Base-by-base conservation (phyloP, 1,140 invertebrate species). In the Dreissena rostriformis region DNA sequence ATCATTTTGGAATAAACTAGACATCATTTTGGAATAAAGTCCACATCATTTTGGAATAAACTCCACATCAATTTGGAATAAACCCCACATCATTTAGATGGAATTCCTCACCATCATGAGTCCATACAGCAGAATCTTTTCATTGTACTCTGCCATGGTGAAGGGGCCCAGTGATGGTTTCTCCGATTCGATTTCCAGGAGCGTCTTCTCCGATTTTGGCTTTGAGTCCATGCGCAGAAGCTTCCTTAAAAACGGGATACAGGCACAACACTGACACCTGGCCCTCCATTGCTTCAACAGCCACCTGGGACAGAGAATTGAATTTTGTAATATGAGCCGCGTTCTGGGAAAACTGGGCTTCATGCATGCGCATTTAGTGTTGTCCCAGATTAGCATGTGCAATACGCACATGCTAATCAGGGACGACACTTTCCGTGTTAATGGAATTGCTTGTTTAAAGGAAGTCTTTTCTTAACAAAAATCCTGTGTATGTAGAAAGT, bases 111-210 rank as follows among this genome's bases (percentile, higher is more conserved):
- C 94, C 92, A 94, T 92, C 24, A 94, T 82, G 85, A 93, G 94
- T 26, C 94, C 94, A 86, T 94, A 94, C 28, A 93, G 90, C 1
- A 94, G 92, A 26, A 94, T 90, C 87, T 94, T 94, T 84, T 94
- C 94, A 19, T 91, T 94, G 80, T 94, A 94, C 86, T 94, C 94
- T 14, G 88, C 88, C 0, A 93, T 86, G 0, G 93, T 93, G 82
- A 94, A 94, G 82, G 93, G 93, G 67, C 89, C 92, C 4, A 92
- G 89, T 7, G 74, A 28, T 7, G 92, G 93, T 86, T 94, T 94
- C 0, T 87, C 66, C 70, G 88, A 74, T 84, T 94, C 94, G 72
- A 88, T 86, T 55, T 92, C 89, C 53, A 94, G 29, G 28, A 76
- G 72, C 73, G 63, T 71, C 61, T 57, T 88, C 57, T 77, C 49